These are phyloP conservation scores for Octodon degus DNA, from an alignment of 2,113 vertebrate species.

Conservation along the genomic window DNA sequence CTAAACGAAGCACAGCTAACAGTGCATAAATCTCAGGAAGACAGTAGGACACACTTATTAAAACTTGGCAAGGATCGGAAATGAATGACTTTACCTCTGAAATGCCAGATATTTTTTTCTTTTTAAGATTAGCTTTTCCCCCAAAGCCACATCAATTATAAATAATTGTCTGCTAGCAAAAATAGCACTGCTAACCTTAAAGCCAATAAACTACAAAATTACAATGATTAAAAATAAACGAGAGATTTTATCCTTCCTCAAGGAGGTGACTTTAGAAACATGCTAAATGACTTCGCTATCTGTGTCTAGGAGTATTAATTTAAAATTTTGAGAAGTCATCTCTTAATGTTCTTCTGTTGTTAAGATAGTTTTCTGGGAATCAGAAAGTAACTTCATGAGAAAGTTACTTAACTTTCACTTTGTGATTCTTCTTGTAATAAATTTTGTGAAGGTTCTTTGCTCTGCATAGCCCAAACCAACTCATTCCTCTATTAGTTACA, in stretches of 20 bases:
- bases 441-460: not conserved
- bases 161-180: constrained; percentile 76
- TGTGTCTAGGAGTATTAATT: constrained; percentile 37
- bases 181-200: constrained; percentile 33
- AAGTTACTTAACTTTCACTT: not conserved
- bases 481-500: not conserved
- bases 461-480: not conserved
- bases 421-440: not conserved
- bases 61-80: constrained; percentile 77
- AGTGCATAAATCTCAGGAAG: constrained; percentile 82
- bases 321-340: constrained; percentile 38
- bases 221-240: constrained; percentile 74
- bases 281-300: not conserved
- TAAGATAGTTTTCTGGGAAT: not conserved
- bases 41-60: constrained; percentile 83
- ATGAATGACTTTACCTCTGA: constrained; percentile 70
- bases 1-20: constrained; percentile 82
- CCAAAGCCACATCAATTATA: constrained; percentile 80
- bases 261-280: constrained; percentile 45
- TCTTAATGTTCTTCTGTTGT: not conserved
- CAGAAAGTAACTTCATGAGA: not conserved
- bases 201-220: constrained; percentile 73
- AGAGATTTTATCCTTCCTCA: not conserved
- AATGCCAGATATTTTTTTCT: constrained; percentile 73
- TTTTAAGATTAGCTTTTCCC: constrained; percentile 63